phyloP scores from a whole-genome alignment of 53 echinoderm and acorn worm genomes.

The Glandiceps talaboti region DNA sequence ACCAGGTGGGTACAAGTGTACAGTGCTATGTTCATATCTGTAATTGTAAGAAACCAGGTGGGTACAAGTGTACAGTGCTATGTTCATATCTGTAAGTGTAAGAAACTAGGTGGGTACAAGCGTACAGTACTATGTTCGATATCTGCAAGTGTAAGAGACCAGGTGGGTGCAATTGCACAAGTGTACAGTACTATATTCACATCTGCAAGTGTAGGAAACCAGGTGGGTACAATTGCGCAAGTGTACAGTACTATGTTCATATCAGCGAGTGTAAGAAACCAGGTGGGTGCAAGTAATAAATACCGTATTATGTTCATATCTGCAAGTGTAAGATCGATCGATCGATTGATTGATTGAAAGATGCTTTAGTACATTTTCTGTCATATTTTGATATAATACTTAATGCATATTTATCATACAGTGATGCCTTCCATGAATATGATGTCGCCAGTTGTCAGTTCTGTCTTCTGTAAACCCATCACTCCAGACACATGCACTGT shows the following conservation, averaged over 20 bases:
- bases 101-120: conserved; percentile 16
- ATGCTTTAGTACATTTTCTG: too few species aligned
- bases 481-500: conserved; percentile 14
- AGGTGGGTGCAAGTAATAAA: conserved; percentile 9
- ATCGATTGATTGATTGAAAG: too few species aligned
- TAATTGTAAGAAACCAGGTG: conserved; percentile 28
- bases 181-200: too few species aligned
- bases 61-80: too few species aligned
- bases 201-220: conserved; percentile 33
- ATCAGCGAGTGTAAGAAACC: conserved; percentile 33
- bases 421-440: not conserved
- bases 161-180: conserved; percentile 9
- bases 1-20: conserved; percentile 15
- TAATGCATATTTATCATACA: too few species aligned
- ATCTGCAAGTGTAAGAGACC: conserved; percentile 34
- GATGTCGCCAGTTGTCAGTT: not conserved
- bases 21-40: too few species aligned
- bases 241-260: conserved; percentile 24
- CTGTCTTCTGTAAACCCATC: conserved; percentile 14
- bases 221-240: conserved; percentile 12
- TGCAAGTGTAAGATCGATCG: conserved; percentile 33
- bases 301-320: too few species aligned
- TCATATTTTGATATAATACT: too few species aligned
- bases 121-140: too few species aligned
- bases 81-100: conserved; percentile 35